phyloP scores from a whole-genome alignment of 2,797 vertebrate genomes.

The Pseudomugil tenellus region DNA sequence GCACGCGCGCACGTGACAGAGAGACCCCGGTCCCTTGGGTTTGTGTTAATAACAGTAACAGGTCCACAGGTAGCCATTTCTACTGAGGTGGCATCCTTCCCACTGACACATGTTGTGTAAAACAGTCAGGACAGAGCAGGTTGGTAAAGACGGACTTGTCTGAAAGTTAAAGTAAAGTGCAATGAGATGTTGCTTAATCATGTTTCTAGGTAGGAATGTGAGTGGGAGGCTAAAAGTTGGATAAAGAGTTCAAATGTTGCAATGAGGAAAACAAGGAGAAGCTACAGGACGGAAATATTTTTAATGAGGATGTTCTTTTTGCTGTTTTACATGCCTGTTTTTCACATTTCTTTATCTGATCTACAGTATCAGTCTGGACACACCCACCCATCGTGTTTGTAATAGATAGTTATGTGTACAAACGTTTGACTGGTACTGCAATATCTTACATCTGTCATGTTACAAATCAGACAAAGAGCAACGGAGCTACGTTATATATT shows the following conservation, averaged over 20 bases:
- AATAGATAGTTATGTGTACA: not conserved
- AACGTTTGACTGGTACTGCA: not conserved
- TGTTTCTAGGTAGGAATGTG: conserved; percentile 46
- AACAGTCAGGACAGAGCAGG: not conserved
- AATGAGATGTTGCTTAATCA: conserved; percentile 1
- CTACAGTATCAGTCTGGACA: not conserved
- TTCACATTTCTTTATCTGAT: not conserved
- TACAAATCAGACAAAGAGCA: not conserved
- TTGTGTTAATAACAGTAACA: not conserved
- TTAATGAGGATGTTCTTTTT: not conserved
- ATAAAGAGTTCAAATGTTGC: conserved; percentile 19
- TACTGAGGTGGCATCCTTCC: not conserved
- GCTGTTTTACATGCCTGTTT: not conserved
- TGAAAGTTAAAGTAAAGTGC: not conserved
- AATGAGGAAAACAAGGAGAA: not conserved
- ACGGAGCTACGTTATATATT: no score
- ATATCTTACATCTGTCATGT: not conserved
- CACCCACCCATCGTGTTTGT: not conserved
- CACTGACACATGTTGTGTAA: not conserved
- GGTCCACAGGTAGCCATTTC: not conserved
- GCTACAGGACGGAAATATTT: not conserved
- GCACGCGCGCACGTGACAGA: no score
- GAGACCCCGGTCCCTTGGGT: not conserved
- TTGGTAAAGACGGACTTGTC: not conserved
- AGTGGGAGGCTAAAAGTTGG: conserved; percentile 44